phyloP scores from a whole-genome alignment of 2,888 invertebrate genomes.

The Andrena bicolor region DNA sequence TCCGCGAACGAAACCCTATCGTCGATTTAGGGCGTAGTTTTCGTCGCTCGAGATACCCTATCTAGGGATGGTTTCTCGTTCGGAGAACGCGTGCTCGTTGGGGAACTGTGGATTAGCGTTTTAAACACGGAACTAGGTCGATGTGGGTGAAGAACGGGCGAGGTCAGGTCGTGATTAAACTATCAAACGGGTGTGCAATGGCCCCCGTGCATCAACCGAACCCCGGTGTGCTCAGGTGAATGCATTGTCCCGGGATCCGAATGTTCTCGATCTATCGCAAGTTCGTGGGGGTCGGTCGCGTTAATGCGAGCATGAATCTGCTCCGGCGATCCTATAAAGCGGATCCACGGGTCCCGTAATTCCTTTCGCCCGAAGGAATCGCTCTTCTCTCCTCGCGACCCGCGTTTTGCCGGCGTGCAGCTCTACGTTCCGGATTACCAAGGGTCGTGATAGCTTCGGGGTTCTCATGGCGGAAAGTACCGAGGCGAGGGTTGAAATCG shows the following conservation, averaged over 20 bases:
- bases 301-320: slow-evolving; percentile 41
- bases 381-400: neutral
- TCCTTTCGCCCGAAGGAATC: slow-evolving; percentile 6
- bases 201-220: slow-evolving; percentile 25
- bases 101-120: slow-evolving; percentile 14
- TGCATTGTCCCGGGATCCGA: slow-evolving; percentile 34
- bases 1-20: neutral
- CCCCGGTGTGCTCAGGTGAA: slow-evolving; percentile 15
- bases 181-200: slow-evolving; percentile 41
- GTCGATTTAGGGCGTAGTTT: neutral
- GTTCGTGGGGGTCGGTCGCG: neutral
- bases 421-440: neutral
- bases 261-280: slow-evolving; percentile 33
- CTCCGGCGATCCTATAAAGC: slow-evolving; percentile 13
- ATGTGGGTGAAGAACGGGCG: slow-evolving; percentile 17
- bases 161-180: slow-evolving; percentile 35
- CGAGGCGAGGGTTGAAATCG: neutral
- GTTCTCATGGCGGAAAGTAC: neutral
- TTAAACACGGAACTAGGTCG: slow-evolving; percentile 23
- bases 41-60: neutral
- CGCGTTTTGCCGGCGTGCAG: neutral
- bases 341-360: slow-evolving; percentile 16
- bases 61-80: neutral
- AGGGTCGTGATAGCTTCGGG: neutral
- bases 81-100: neutral